These are phyloP conservation scores for Opisthocomus hoazin DNA, from an alignment of 2,113 vertebrate genomes.

Conservation along the genomic window DNA sequence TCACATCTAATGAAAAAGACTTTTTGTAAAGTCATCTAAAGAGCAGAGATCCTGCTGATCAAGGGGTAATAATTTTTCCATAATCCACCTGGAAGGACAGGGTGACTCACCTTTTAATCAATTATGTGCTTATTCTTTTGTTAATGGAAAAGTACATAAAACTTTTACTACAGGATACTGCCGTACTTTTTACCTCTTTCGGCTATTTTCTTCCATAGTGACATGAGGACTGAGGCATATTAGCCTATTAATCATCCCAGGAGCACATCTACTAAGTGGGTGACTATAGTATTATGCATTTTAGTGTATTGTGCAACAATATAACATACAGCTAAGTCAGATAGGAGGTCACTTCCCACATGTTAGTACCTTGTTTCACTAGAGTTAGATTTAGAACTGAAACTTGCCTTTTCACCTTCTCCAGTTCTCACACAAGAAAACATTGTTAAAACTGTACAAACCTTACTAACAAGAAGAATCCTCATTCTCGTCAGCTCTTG, in stretches of 20 bases:
- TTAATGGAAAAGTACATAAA: neutral
- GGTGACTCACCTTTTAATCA: neutral
- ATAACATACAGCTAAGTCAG: neutral
- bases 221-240: neutral
- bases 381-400: neutral
- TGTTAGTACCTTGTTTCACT: neutral
- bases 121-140: neutral
- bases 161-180: neutral
- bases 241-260: neutral
- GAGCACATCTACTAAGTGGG: neutral
- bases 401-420: neutral
- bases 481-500: neutral
- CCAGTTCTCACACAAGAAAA: neutral
- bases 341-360: neutral
- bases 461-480: neutral
- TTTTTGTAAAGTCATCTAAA: neutral
- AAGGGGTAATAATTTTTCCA: neutral
- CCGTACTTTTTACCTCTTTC: neutral
- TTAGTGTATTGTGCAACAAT: neutral
- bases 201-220: neutral
- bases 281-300: accelerated
- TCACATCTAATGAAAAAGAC: neutral
- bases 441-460: neutral
- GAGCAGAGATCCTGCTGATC: neutral
- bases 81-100: neutral